Evolutionary conservation across 30 jellyfish, hydroid and myxozoan species (phyloP).

Genomic region (Aurelia aurita complex sp. Pacific): DNA sequence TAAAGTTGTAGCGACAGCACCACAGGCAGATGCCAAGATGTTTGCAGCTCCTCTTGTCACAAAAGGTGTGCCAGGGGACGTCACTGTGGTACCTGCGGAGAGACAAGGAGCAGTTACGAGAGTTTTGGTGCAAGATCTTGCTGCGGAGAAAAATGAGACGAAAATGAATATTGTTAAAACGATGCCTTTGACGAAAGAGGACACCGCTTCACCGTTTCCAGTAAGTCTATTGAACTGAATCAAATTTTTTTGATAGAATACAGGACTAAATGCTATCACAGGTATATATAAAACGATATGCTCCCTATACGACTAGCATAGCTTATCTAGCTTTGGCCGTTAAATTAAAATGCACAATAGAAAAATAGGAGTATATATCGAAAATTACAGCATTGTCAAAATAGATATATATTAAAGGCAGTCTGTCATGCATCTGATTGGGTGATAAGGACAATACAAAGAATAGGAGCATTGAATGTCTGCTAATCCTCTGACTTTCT

Average conservation of each 20-base stretch:
- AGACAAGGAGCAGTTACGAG: slow-evolving; percentile 43
- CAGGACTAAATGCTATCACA: too few relatives aligned
- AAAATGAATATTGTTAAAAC: slow-evolving; percentile 19
- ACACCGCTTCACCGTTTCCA: slow-evolving; percentile 23
- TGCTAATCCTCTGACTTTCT: too few relatives aligned
- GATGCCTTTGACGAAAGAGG: slow-evolving; percentile 17
- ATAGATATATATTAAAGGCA: too few relatives aligned
- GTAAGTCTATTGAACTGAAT: slow-evolving; percentile 3
- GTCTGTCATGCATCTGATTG: too few relatives aligned
- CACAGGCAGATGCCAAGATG: slow-evolving; percentile 58
- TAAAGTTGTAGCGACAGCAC: slow-evolving; percentile 29
- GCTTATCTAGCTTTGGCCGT: too few relatives aligned
- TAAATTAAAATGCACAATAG: too few relatives aligned
- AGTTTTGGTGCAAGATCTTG: slow-evolving; percentile 49
- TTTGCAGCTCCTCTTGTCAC: slow-evolving; percentile 30
- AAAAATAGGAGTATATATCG: too few relatives aligned
- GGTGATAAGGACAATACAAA: too few relatives aligned
- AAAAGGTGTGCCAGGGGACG: slow-evolving; percentile 51
- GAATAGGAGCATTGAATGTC: too few relatives aligned
- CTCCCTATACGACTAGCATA: too few relatives aligned
- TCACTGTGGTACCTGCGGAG: slow-evolving; percentile 65
- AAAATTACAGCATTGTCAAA: too few relatives aligned
- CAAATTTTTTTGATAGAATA: too few relatives aligned
- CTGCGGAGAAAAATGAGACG: slow-evolving; percentile 40
- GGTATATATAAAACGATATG: background rate